phyloP scores from a whole-genome alignment of 2,888 invertebrate genomes.

The Diarsia rubi region DNA sequence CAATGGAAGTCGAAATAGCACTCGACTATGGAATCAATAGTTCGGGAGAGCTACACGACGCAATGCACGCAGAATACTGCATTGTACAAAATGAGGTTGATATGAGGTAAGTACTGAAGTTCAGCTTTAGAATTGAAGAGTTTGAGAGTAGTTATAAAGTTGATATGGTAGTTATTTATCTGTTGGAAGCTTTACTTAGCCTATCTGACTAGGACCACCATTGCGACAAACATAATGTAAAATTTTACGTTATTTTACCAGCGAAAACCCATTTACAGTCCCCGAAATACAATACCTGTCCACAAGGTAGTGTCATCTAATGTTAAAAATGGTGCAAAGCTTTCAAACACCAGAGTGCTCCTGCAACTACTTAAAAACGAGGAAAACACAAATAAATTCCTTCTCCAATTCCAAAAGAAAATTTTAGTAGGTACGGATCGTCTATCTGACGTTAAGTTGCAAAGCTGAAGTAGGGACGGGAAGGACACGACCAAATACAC shows the following conservation, averaged over 20 bases:
- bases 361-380: conserved; percentile 34
- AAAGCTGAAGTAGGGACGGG: conserved; percentile 44
- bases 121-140: neutral
- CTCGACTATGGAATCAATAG: conserved; percentile 40
- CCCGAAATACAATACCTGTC: conserved; percentile 37
- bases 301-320: conserved; percentile 32
- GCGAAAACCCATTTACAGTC: conserved; percentile 12
- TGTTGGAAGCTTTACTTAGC: neutral
- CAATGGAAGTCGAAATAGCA: conserved; percentile 35
- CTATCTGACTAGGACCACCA: neutral
- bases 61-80: conserved; percentile 43
- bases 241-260: neutral
- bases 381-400: conserved; percentile 41
- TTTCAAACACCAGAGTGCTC: conserved; percentile 35
- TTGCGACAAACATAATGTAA: conserved; percentile 5
- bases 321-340: conserved; percentile 41
- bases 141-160: conserved; percentile 1
- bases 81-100: conserved; percentile 20
- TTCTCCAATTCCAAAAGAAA: conserved; percentile 46
- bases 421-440: conserved; percentile 40
- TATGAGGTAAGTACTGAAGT: conserved; percentile 1
- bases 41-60: conserved; percentile 7
- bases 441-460: conserved; percentile 54
- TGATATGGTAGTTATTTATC: conserved; percentile 6
- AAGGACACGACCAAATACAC: conserved; percentile 38